Evolutionary conservation across 2,113 vertebrate genomes (phyloP).

Genomic region (Embiotoca jacksoni): DNA sequence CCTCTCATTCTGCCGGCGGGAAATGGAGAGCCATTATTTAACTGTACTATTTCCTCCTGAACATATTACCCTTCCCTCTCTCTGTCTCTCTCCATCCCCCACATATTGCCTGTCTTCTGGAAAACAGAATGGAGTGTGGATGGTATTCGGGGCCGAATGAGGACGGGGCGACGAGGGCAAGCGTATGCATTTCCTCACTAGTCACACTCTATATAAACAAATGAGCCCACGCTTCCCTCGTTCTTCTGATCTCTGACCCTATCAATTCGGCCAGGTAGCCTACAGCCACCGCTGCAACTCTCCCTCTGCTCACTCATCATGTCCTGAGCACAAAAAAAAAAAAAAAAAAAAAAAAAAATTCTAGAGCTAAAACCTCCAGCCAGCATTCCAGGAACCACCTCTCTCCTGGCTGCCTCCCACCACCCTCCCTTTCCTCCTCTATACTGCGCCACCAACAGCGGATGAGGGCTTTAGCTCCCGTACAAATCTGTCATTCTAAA

Average conservation of each 20-base stretch:
- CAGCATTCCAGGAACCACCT: constrained; percentile 66
- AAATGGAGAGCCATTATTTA: constrained; percentile 88
- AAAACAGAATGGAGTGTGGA: constrained; percentile 79
- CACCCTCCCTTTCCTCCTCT: constrained; percentile 76
- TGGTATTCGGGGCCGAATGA: constrained; percentile 68
- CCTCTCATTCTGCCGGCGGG: constrained; percentile 77
- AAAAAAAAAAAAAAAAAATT: constrained; percentile 44
- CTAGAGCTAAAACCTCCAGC: constrained; percentile 63
- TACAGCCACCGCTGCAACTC: constrained; percentile 44
- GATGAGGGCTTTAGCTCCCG: constrained; percentile 88
- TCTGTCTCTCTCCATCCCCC: constrained; percentile 73
- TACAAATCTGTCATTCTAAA: constrained; percentile 99
- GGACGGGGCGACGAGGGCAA: constrained; percentile 73
- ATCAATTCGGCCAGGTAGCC: constrained; percentile 72
- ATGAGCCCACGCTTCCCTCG: constrained; percentile 76
- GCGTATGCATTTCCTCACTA: constrained; percentile 84
- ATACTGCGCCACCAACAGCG: constrained; percentile 78
- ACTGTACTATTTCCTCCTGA: constrained; percentile 86
- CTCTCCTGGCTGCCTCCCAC: constrained; percentile 49
- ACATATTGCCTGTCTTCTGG: constrained; percentile 84
- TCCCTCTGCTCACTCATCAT: constrained; percentile 69
- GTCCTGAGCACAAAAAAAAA: constrained; percentile 35
- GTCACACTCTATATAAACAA: constrained; percentile 84
- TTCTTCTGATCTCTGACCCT: constrained; percentile 81
- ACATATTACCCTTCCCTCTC: constrained; percentile 79